Evolutionary conservation across 2,888 invertebrate genomes (phyloP), one percentile per base, ranked within the genome.

Genomic region (Cataglyphis cursor): DNA sequence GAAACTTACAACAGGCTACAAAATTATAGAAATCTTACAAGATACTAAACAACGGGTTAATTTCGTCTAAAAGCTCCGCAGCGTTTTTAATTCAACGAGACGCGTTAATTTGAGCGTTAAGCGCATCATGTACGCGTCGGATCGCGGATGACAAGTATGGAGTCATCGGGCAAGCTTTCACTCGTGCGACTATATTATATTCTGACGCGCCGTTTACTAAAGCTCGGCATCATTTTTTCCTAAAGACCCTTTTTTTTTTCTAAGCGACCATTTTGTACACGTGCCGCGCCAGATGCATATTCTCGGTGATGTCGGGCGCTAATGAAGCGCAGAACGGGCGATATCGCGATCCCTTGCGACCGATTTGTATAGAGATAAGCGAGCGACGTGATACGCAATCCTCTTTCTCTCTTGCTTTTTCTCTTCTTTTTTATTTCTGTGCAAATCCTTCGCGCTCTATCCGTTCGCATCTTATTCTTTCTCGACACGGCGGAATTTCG

Each of bases 191-290:
- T 44, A 44, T 44, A 44, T 44, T 18, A 44, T 51, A 51, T 51
- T 8, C 2, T 8, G 48, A 48, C 28, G 28, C 35, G 38, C n/a
- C 35, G 38, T 57, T 51, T 51, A 51, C 70, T 70, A 59, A 78
- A 78, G 72, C 59, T 15, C 24, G 4, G 76, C 1, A 12, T 18
- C 44, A 59, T 78, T 51, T 68, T 57, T 44, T 31, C 18, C 48
- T 4, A 68, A 75, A 59, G 68, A 59, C 31, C 57, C 31, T 64
- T 48, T 66, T 76, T 44, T 31, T 64, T 35, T 28, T 2, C 57
- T 24, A 21, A 31, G 0, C 59, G 21, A 78, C 35, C 78, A 59
- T 80, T 80, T 72, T 72, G 70, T 68, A 70, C 70, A 78, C 78
- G 68, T 78, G 68, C 31, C 28, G 35, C 31, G 28, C 35, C 28